Conservation (phyloP, 1,140 invertebrate species). For the Ceratoteleas bidentatus region DNA sequence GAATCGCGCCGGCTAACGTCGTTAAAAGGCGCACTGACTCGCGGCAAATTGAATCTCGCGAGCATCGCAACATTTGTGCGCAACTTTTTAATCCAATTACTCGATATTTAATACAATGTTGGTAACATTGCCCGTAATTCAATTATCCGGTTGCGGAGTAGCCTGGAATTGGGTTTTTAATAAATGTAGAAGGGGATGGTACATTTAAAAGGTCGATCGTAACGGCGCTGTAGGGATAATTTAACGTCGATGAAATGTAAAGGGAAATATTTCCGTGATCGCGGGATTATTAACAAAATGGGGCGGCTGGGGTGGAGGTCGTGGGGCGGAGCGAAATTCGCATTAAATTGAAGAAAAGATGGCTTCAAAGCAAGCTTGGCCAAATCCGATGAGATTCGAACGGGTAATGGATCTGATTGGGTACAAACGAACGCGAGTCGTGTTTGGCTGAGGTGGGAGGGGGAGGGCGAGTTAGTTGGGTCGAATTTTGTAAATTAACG, state of each 20-base stretch:
- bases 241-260: not conserved
- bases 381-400: too few species aligned
- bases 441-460: too few species aligned
- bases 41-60: not conserved
- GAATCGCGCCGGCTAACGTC: not conserved
- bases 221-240: not conserved
- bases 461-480: too few species aligned
- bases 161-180: not conserved
- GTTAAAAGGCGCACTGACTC: not conserved
- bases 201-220: not conserved
- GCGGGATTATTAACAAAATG: not conserved
- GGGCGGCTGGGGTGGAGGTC: too few species aligned
- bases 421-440: too few species aligned
- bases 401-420: too few species aligned
- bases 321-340: too few species aligned
- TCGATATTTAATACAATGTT: not conserved
- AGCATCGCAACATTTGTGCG: not conserved
- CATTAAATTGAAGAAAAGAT: not conserved
- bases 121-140: not conserved
- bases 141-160: not conserved
- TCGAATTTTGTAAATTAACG: too few species aligned
- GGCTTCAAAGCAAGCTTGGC: not conserved
- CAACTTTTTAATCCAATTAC: not conserved
- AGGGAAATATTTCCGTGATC: not conserved
- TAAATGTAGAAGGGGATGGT: not conserved